These are phyloP conservation scores for Trachelus stipa DNA, from an alignment of 2,888 invertebrate genomes.

Conservation along the genomic window DNA sequence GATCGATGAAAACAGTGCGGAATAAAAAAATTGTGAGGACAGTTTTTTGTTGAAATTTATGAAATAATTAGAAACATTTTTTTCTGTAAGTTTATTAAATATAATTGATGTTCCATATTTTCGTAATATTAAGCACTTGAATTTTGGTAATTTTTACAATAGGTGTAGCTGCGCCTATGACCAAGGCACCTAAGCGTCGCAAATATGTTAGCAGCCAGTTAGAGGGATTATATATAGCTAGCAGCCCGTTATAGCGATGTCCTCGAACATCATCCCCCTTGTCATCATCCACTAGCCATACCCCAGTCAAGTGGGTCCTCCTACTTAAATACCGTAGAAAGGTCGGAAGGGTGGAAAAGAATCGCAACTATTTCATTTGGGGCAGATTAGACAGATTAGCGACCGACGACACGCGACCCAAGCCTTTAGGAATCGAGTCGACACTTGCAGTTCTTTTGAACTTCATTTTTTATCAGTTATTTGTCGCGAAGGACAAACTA, in stretches of 20 bases:
- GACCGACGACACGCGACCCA: slow-evolving; percentile 39
- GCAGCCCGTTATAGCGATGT: slow-evolving; percentile 30
- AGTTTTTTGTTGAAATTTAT: neutral
- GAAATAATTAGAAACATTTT: neutral
- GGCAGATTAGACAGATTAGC: slow-evolving; percentile 66
- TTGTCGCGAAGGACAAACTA: neutral
- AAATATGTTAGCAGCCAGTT: slow-evolving; percentile 43
- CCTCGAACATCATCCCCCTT: slow-evolving; percentile 33
- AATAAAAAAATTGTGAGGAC: neutral
- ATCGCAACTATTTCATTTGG: slow-evolving; percentile 67
- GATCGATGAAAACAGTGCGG: neutral
- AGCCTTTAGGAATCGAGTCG: neutral
- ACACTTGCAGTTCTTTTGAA: neutral
- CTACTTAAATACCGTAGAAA: slow-evolving; percentile 43
- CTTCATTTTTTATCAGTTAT: neutral
- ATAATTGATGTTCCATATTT: neutral
- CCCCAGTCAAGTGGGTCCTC: slow-evolving; percentile 53
- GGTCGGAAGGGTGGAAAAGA: slow-evolving; percentile 43
- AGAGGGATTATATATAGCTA: slow-evolving; percentile 36
- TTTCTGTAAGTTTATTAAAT: neutral
- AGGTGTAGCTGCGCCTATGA: slow-evolving; percentile 28
- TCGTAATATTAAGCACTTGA: neutral
- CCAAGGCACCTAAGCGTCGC: slow-evolving; percentile 19
- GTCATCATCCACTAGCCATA: slow-evolving; percentile 23
- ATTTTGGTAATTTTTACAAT: neutral